Conservation (phyloP, 2,888 invertebrate species). For the Oxyteleia sp. region DNA sequence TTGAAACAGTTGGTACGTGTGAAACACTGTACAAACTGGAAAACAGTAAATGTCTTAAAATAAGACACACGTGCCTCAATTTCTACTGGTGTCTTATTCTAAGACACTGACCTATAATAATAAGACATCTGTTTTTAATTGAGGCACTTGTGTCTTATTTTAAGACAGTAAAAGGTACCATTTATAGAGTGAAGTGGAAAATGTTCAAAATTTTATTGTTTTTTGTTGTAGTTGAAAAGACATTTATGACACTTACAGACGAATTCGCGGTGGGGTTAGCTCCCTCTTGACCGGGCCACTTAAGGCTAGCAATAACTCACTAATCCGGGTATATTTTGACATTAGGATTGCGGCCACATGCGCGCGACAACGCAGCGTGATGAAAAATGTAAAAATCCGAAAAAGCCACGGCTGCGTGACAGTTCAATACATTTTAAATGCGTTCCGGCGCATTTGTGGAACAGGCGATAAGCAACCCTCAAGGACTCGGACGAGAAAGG, state of each 20-base stretch:
- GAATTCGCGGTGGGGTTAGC: conserved; percentile 42
- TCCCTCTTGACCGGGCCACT: conserved; percentile 78
- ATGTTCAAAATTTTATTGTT: no score
- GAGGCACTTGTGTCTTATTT: no score
- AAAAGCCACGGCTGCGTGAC: conserved; percentile 84
- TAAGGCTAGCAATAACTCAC: conserved; percentile 78
- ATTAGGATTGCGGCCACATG: conserved; percentile 71
- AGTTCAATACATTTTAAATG: conserved; percentile 88
- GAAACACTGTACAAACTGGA: no score
- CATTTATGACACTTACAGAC: conserved; percentile 42
- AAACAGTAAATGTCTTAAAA: no score
- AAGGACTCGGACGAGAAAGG: conserved; percentile 70
- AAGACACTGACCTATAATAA: no score
- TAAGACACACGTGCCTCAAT: no score
- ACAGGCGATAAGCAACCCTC: conserved; percentile 81
- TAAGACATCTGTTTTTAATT: no score
- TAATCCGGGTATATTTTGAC: conserved; percentile 80
- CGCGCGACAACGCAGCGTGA: conserved; percentile 75
- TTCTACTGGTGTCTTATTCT: no score
- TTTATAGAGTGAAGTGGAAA: no score
- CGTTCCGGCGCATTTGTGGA: conserved; percentile 86
- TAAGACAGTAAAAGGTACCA: no score
- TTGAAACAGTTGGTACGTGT: no score
- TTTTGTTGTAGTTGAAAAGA: conserved; percentile 10
- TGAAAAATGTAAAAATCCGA: conserved; percentile 87